Conservation (phyloP, 2,113 vertebrate genomes). For the Solenodon paradoxus region DNA sequence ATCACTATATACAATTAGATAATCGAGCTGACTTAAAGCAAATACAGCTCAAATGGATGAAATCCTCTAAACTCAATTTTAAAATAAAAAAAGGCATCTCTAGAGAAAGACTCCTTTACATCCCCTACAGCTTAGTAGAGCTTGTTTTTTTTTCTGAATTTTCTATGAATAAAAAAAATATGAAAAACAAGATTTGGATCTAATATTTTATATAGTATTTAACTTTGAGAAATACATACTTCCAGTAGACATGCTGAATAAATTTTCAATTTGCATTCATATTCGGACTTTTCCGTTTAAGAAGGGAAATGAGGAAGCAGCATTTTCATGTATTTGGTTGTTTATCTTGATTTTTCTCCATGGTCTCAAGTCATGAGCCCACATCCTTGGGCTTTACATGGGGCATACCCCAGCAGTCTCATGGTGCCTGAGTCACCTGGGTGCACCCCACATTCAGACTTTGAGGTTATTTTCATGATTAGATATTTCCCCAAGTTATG, state of each 20-base stretch:
- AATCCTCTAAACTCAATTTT: background rate
- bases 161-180: background rate
- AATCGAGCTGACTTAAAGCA: background rate
- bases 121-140: background rate
- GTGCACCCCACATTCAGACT: too few species aligned
- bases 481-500: background rate
- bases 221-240: background rate
- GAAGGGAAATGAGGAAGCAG: too few species aligned
- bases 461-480: background rate
- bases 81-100: background rate
- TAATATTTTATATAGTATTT: background rate
- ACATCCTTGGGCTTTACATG: too few species aligned
- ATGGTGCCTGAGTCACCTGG: too few species aligned
- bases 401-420: too few species aligned
- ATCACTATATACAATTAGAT: background rate
- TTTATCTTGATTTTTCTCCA: too few species aligned
- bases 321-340: too few species aligned
- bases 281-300: background rate
- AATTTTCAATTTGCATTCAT: background rate
- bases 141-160: constrained; percentile 7
- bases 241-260: background rate
- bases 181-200: background rate
- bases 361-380: too few species aligned
- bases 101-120: background rate
- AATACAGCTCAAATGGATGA: background rate